Evolutionary conservation across 2,888 invertebrate genomes (phyloP).

Genomic region (Drosophila kanekoi): DNA sequence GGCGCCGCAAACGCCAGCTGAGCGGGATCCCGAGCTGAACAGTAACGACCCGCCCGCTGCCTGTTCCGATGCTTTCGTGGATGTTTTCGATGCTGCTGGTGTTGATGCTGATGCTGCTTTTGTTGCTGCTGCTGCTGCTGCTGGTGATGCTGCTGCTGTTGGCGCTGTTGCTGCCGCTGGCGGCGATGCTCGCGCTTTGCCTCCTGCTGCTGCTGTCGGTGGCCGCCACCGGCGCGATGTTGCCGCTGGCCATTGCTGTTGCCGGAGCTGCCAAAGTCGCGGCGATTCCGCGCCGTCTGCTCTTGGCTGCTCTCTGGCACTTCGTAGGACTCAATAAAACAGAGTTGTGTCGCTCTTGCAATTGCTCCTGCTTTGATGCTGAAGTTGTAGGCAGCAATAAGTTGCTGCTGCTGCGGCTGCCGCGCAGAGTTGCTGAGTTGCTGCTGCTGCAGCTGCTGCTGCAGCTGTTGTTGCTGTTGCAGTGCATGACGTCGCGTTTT

Average conservation of each 20-base stretch:
- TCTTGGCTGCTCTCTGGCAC: conserved; percentile 73
- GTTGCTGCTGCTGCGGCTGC: conserved; percentile 28
- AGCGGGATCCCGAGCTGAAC: conserved; percentile 88
- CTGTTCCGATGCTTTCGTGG: conserved; percentile 65
- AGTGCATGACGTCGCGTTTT: conserved; percentile 76
- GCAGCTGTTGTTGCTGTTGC: conserved; percentile 36
- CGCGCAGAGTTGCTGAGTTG: conserved; percentile 26
- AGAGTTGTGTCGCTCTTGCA: conserved; percentile 53
- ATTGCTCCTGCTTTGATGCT: conserved; percentile 34
- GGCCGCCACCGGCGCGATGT: conserved; percentile 38
- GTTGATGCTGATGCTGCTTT: conserved; percentile 38
- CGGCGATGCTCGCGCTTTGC: conserved; percentile 43
- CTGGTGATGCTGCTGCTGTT: conserved; percentile 39
- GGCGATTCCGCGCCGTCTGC: conserved; percentile 81
- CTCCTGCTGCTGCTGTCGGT: conserved; percentile 58
- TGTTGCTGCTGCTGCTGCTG: conserved; percentile 27
- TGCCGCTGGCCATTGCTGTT: conserved; percentile 45
- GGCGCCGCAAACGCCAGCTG: conserved; percentile 88
- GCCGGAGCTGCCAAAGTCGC: conserved; percentile 72
- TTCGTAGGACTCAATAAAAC: conserved; percentile 80
- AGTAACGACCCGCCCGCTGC: conserved; percentile 84
- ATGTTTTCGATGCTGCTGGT: conserved; percentile 55
- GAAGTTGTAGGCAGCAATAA: conserved; percentile 42
- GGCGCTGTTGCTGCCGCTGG: conserved; percentile 50
- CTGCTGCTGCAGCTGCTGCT: conserved; percentile 32